Evolutionary conservation across 2,888 invertebrate species (phyloP).

Genomic region (Mesorhabditis belari): DNA sequence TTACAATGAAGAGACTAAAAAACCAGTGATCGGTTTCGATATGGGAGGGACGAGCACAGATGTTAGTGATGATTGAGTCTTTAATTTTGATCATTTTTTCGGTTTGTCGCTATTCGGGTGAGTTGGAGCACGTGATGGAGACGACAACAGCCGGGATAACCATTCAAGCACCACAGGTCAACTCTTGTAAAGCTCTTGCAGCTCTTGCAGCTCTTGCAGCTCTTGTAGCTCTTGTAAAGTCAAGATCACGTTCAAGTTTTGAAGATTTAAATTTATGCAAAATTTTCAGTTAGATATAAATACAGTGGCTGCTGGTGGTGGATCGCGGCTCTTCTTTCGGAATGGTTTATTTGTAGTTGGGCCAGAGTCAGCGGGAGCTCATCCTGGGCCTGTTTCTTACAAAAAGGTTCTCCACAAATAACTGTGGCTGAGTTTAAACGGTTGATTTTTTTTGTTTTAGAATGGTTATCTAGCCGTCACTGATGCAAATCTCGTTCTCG

Average conservation of each 20-base stretch:
- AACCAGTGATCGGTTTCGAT: slow-evolving; percentile 82
- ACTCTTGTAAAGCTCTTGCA: not conserved
- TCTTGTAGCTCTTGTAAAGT: not conserved
- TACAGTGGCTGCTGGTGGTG: slow-evolving; percentile 97
- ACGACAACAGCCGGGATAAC: slow-evolving; percentile 94
- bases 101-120: slow-evolving; percentile 87
- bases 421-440: not conserved
- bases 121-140: slow-evolving; percentile 92
- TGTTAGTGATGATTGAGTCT: too few relatives aligned
- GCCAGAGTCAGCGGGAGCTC: slow-evolving; percentile 73
- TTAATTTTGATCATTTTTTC: too few relatives aligned
- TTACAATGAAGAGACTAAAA: slow-evolving; percentile 60
- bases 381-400: slow-evolving; percentile 86
- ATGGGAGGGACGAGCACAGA: slow-evolving; percentile 59
- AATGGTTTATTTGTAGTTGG: slow-evolving; percentile 88
- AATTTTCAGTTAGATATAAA: slow-evolving; percentile 73
- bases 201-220: too few relatives aligned
- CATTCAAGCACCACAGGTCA: slow-evolving; percentile 86
- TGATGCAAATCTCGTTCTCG: slow-evolving; percentile 87
- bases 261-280: too few relatives aligned
- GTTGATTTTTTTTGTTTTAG: slow-evolving; percentile 53
- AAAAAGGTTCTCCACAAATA: slow-evolving; percentile 12
- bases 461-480: slow-evolving; percentile 88
- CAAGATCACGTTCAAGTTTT: not conserved
- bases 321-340: slow-evolving; percentile 84